Conservation (phyloP, 2,113 vertebrate genomes). For the Prolemur simus region DNA sequence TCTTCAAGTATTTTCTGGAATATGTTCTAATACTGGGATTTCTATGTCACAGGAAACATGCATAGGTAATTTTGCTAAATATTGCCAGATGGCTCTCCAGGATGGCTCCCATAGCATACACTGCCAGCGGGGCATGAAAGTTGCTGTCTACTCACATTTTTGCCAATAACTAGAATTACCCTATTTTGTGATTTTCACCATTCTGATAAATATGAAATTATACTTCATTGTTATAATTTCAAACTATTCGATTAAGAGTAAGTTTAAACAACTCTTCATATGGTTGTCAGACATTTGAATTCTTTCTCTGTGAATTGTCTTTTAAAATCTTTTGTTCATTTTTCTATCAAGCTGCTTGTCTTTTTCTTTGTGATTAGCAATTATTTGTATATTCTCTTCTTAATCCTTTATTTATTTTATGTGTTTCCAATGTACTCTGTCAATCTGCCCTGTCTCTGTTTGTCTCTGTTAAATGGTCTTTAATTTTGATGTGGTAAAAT, state of each 20-base stretch:
- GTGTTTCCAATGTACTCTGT: neutral
- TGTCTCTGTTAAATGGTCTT: neutral
- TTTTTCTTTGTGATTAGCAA: neutral
- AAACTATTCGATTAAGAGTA: neutral
- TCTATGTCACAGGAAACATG: conserved; percentile 27
- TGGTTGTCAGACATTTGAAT: neutral
- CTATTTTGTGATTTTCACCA: conserved; percentile 11
- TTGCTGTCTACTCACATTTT: neutral
- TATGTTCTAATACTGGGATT: neutral
- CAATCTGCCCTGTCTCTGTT: neutral
- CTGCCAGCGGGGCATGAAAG: neutral
- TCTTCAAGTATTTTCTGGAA: neutral
- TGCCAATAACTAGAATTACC: neutral
- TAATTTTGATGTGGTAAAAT: neutral
- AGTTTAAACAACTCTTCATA: neutral
- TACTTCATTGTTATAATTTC: neutral
- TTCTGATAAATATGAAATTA: conserved; percentile 21
- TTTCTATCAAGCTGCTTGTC: neutral
- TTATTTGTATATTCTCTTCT: neutral
- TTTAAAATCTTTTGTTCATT: neutral
- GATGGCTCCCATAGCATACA: neutral
- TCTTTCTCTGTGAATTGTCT: neutral
- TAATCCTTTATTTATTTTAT: neutral
- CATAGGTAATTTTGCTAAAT: conserved; percentile 1
- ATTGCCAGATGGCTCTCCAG: conserved; percentile 37